These are phyloP conservation scores for Neodiprion lecontei DNA, from an alignment of 1,140 invertebrate genomes.

Conservation along the genomic window DNA sequence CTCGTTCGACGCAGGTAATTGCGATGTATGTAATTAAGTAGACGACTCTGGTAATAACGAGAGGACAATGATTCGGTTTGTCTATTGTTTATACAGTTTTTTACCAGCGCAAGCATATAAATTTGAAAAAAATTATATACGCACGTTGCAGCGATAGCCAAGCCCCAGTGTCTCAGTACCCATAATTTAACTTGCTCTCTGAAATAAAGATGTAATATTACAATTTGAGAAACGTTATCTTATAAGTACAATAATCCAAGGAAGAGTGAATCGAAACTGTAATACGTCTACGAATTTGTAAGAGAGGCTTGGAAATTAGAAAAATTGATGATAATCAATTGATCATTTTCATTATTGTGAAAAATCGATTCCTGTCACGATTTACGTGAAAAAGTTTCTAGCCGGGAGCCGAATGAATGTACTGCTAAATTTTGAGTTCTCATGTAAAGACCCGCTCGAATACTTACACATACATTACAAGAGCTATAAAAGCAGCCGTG, in stretches of 20 bases:
- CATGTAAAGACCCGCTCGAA: neutral
- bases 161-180: conserved; percentile 40
- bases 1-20: conserved; percentile 51
- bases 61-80: conserved; percentile 11
- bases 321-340: neutral
- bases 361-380: neutral
- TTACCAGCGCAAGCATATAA: neutral
- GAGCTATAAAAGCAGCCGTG: conserved; percentile 37
- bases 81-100: neutral
- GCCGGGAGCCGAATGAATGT: too few relatives aligned
- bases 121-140: conserved; percentile 22
- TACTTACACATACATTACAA: conserved; percentile 48
- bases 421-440: too few relatives aligned
- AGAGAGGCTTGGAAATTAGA: too few relatives aligned
- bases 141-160: conserved; percentile 44
- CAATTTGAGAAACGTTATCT: neutral
- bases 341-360: neutral
- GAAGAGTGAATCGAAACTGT: neutral
- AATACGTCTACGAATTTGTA: neutral
- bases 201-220: conserved; percentile 16
- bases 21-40: conserved; percentile 58
- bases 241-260: neutral
- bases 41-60: conserved; percentile 40
- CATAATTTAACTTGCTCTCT: conserved; percentile 37
- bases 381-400: too few relatives aligned